Evolutionary conservation across 1,140 invertebrate genomes (phyloP).

Genomic region (Tetranychus cinnabarinus): DNA sequence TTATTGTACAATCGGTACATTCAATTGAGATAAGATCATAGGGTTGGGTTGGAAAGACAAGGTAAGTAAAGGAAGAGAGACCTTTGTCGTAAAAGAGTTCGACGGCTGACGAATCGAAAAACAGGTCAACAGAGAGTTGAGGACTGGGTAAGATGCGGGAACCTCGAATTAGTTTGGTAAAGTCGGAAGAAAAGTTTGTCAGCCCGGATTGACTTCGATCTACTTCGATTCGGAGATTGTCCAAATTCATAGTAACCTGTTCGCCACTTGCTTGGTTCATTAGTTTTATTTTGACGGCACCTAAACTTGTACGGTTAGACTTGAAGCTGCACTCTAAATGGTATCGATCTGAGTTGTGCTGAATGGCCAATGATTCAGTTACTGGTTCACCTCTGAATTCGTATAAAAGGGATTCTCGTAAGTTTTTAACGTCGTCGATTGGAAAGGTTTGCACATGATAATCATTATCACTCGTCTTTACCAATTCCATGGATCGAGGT

Average conservation of each 20-base stretch:
- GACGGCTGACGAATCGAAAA: neutral
- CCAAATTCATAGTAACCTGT: neutral
- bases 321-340: neutral
- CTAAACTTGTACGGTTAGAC: neutral
- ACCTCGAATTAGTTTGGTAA: neutral
- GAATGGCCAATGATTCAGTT: neutral
- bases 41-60: neutral
- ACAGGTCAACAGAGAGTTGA: neutral
- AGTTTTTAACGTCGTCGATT: neutral
- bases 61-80: neutral
- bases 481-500: neutral
- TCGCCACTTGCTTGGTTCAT: neutral
- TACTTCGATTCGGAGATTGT: neutral
- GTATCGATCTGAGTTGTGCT: neutral
- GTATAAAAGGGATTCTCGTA: neutral
- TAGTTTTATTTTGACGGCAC: no score
- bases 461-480: neutral
- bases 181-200: neutral
- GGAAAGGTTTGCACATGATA: neutral
- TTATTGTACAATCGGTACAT: neutral
- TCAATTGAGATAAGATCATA: neutral
- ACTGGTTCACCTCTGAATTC: neutral
- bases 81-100: slow-evolving; percentile 5
- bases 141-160: neutral
- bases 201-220: neutral